phyloP scores from a whole-genome alignment of 2,113 vertebrate genomes.

The Malurus alboscapulatus region DNA sequence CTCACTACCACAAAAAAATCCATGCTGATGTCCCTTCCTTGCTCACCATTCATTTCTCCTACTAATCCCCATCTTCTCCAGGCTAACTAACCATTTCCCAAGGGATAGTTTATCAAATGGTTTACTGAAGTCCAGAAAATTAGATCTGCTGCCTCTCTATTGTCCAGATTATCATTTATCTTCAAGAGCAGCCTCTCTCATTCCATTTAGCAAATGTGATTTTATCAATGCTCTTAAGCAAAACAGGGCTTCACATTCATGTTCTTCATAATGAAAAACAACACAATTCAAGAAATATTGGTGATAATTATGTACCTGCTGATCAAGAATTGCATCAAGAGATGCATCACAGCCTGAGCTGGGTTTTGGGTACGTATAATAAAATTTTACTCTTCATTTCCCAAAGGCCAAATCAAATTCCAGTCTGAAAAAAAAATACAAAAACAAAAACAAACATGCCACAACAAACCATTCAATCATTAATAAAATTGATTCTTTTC shows the following conservation, averaged over 20 bases:
- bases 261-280: not conserved
- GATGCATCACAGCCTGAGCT: not conserved
- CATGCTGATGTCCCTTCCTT: not conserved
- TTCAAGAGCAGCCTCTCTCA: not conserved
- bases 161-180: conserved; percentile 4
- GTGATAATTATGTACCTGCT: not conserved
- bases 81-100: not conserved
- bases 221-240: not conserved
- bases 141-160: not conserved
- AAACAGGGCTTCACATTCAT: not conserved
- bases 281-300: not conserved
- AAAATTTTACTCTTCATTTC: not conserved
- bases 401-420: not conserved
- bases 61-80: not conserved
- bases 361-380: not conserved
- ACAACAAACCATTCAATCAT: not conserved
- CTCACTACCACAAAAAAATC: not conserved
- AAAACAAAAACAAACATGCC: no score
- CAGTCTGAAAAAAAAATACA: not conserved
- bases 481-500: not conserved
- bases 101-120: not conserved
- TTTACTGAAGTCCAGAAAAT: conserved; percentile 14
- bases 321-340: not conserved
- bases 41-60: not conserved
- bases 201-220: not conserved